phyloP scores from a whole-genome alignment of 2,113 vertebrate genomes.

The Tachysurus fulvidraco region DNA sequence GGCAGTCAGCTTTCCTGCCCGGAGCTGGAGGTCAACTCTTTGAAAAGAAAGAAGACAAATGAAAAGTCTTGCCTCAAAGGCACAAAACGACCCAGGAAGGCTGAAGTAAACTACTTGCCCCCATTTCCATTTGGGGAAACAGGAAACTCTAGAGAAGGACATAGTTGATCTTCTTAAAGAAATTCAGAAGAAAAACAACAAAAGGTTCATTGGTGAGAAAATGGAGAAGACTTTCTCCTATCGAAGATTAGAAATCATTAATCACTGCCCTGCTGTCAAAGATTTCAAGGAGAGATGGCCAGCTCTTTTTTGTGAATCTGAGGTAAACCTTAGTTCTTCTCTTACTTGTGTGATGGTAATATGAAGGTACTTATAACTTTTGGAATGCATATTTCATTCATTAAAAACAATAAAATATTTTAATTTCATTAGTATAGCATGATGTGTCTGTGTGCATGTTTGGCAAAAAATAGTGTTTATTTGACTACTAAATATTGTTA shows the following conservation, averaged over 20 bases:
- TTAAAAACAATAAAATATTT: too few relatives aligned
- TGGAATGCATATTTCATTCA: too few relatives aligned
- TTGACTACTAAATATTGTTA: too few relatives aligned
- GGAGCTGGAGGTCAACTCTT: too few relatives aligned
- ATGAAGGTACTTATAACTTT: too few relatives aligned
- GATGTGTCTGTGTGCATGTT: too few relatives aligned
- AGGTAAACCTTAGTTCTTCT: constrained; percentile 1
- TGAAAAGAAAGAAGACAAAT: too few relatives aligned
- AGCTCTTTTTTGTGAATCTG: constrained; percentile 24
- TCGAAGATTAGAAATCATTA: constrained; percentile 26
- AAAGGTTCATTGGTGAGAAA: constrained; percentile 23
- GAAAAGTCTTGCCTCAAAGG: too few relatives aligned
- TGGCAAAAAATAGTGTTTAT: too few relatives aligned
- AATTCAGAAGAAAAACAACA: constrained; percentile 26
- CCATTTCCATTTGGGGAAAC: constrained; percentile 43
- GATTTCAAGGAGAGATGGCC: constrained; percentile 36
- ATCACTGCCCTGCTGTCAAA: constrained; percentile 10
- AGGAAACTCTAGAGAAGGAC: constrained; percentile 33
- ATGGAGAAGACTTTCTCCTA: constrained; percentile 43
- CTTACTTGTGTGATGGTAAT: too few relatives aligned
- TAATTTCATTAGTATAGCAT: too few relatives aligned
- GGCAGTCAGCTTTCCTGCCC: too few relatives aligned
- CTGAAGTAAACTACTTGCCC: constrained; percentile 42
- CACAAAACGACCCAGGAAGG: constrained; percentile 38
- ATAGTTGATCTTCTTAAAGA: constrained; percentile 14